Evolutionary conservation across 2,888 invertebrate genomes (phyloP), one percentile per base, ranked within the genome.

Genomic region (Zaprionus lineosus): DNA sequence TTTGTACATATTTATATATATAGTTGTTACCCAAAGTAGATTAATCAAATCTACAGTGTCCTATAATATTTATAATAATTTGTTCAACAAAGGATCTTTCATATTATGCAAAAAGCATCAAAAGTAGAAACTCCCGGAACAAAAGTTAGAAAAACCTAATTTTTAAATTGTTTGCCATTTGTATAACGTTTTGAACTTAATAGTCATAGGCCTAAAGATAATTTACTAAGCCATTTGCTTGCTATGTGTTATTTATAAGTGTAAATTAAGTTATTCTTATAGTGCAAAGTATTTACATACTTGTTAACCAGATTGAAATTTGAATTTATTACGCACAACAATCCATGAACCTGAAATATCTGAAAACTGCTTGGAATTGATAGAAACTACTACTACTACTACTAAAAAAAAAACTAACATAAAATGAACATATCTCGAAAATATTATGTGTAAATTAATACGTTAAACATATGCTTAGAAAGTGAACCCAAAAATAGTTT

Each of bases 401-500:
- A n/a, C n/a, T n/a, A n/a, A n/a, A n/a, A n/a, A n/a, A n/a, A n/a
- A n/a, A n/a, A n/a, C n/a, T n/a, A n/a, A n/a, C n/a, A n/a, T n/a
- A 6, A 24, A 31, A 19, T 12, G 16, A 26, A 39, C 69, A 70
- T 77, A 76, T 82, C 82, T 70, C 70, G 56, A 61, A 41, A 26
- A 52, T 2, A 16, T 21, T n/a, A 33, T n/a, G n/a, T n/a, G n/a
- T n/a, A n/a, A n/a, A 1, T 28, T 47, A 19, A 31, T 21, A 64
- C 51, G 43, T 59, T 59, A 29, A 57, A 70, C 46, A 26, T 70
- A 76, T 43, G 50, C 44, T 34, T 61, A 78, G 28, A 39, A 52
- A 69, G 51, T 43, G 58, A 75, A 24, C 44, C 84, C 77, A 77
- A 77, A 84, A 84, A 84, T 84, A 77, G 82, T 56, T 61, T n/a